Evolutionary conservation across 92 coral and sea anemone species (phyloP).

Genomic region (Galaxea fascicularis): DNA sequence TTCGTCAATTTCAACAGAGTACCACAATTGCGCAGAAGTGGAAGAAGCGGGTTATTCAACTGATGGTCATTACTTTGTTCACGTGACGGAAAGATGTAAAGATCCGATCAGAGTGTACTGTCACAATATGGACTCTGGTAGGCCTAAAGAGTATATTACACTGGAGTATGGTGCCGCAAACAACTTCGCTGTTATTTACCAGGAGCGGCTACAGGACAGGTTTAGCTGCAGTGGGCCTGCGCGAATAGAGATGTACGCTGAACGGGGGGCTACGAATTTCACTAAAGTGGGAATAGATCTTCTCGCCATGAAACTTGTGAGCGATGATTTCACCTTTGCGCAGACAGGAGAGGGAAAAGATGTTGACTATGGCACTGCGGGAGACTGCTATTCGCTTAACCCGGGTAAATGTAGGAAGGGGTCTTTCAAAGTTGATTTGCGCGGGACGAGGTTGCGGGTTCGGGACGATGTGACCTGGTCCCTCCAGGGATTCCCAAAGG

Average conservation of each 20-base stretch:
- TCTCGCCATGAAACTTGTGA: slow-evolving; percentile 67
- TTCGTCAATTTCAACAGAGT: slow-evolving; percentile 60
- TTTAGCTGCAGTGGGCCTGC: slow-evolving; percentile 89
- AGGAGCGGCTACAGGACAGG: slow-evolving; percentile 79
- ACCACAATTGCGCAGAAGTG: slow-evolving; percentile 85
- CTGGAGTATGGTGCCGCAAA: slow-evolving; percentile 80
- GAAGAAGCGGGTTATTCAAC: slow-evolving; percentile 76
- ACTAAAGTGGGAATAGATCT: slow-evolving; percentile 80
- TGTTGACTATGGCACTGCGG: slow-evolving; percentile 96
- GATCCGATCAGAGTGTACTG: slow-evolving; percentile 92
- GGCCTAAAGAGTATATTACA: slow-evolving; percentile 83
- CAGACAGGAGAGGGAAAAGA: slow-evolving; percentile 59
- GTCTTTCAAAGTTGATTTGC: slow-evolving; percentile 88
- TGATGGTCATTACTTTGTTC: slow-evolving; percentile 89
- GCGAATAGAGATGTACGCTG: slow-evolving; percentile 71
- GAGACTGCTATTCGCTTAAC: slow-evolving; percentile 95
- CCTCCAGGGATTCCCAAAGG: slow-evolving; percentile 89
- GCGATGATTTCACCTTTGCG: slow-evolving; percentile 81
- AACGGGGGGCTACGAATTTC: slow-evolving; percentile 83
- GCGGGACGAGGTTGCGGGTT: slow-evolving; percentile 81
- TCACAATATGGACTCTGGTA: slow-evolving; percentile 69
- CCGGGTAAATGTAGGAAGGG: slow-evolving; percentile 92
- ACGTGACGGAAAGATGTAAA: slow-evolving; percentile 76
- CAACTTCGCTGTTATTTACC: slow-evolving; percentile 88
- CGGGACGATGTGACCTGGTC: slow-evolving; percentile 83